Evolutionary conservation across 2,113 vertebrate species (phyloP).

Genomic region (Pseudorhombus dupliciocellatus): DNA sequence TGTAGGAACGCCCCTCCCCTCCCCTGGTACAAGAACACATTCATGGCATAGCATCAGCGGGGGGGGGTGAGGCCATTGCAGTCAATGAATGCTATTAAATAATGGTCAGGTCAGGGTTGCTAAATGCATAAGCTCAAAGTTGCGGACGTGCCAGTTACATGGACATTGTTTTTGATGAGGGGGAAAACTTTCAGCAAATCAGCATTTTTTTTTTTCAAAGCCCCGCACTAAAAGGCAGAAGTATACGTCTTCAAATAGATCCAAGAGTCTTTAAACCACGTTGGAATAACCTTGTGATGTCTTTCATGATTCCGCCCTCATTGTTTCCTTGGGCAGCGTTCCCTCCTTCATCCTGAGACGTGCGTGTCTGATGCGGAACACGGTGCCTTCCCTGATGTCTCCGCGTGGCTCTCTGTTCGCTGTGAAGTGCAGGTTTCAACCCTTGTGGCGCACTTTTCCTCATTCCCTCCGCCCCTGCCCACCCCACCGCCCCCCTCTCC

Average conservation of each 20-base stretch:
- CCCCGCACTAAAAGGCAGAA: constrained; percentile 30
- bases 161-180: constrained; percentile 10
- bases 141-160: constrained; percentile 31
- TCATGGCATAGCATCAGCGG: constrained; percentile 12
- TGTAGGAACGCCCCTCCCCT: constrained; percentile 19
- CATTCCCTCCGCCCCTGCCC: constrained; percentile 11
- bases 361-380: constrained; percentile 60
- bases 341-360: constrained; percentile 58
- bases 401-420: constrained; percentile 46
- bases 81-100: constrained; percentile 16
- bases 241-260: constrained; percentile 63
- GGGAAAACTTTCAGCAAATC: constrained; percentile 54
- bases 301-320: constrained; percentile 66
- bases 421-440: constrained; percentile 57
- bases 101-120: constrained; percentile 43
- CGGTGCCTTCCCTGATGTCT: constrained; percentile 49
- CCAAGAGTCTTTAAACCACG: constrained; percentile 62
- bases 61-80: constrained; percentile 21
- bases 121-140: constrained; percentile 15
- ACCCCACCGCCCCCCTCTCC: constrained; percentile 31
- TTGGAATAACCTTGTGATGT: constrained; percentile 75
- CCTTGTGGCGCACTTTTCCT: constrained; percentile 31
- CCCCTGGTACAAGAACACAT: constrained; percentile 11
- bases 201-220: constrained; percentile 54
- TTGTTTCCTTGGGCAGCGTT: constrained; percentile 52